Evolutionary conservation across 2,797 vertebrate genomes (phyloP), one percentile per base, ranked within the genome.

Genomic region (Cichlasoma orientale): DNA sequence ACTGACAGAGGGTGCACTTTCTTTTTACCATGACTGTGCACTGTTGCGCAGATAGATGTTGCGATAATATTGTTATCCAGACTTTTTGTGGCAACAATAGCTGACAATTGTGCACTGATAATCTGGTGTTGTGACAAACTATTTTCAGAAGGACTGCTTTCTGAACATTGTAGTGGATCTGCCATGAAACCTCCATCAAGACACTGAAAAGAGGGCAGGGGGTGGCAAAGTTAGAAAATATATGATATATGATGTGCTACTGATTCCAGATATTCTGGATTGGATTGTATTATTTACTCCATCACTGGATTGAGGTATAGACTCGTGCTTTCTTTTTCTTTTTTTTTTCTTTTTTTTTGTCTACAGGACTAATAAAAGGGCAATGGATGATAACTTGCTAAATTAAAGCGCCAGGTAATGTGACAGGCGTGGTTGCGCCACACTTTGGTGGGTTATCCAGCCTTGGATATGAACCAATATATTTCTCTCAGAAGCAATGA

Each of bases 401-500:
- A 50, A 50, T n/a, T 14, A 47, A 47, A 47, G 61, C 16, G 3
- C 61, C 38, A 47, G 23, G 14, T 66, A 14, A 7, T 47, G 59
- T 66, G 4, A 23, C 50, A 53, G 50, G 50, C 18, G 47, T 41
- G 44, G 14, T 52, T 41, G 36, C 10, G 38, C 38, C 38, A 41
- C 38, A 12, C 38, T 41, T 13, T 12, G 3, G 10, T 41, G 11
- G 11, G 2, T 52, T 9, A 63, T 27, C 38, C 23, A 47, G 41
- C 41, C 16, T 66, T 11, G 38, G 38, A 63, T 44, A 38, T 44
- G 14, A 47, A 47, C 61, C 27, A 25, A 50, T 25, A 47, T 50
- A n/a, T 68, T 68, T 68, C 59, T 13, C 31, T 59, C 27, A 14
- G 54, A 75, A 41, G 70, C 56, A 69, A 47, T 89, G 82, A 85